Conservation (phyloP, 2,888 invertebrate genomes). For the Brachyptera putata region DNA sequence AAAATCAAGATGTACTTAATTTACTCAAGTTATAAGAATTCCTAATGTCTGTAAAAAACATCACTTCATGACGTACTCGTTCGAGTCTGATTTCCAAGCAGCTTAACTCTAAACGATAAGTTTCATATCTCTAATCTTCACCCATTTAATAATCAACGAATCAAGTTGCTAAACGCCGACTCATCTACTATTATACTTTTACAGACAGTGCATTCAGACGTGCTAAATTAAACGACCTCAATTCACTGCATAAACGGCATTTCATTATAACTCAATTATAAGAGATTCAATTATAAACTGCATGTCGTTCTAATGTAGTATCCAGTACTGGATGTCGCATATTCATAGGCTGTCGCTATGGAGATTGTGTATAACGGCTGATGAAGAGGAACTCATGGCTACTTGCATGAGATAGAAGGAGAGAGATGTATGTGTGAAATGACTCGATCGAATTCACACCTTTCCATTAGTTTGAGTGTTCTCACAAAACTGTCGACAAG, state of each 20-base stretch:
- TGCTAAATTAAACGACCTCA: conserved; percentile 6
- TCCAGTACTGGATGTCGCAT: too few relatives aligned
- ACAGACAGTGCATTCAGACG: neutral
- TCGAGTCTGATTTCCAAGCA: neutral
- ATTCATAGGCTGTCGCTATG: too few relatives aligned
- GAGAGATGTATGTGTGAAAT: too few relatives aligned
- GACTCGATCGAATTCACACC: too few relatives aligned
- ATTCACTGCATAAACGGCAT: neutral
- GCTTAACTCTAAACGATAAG: too few relatives aligned
- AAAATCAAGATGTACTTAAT: neutral
- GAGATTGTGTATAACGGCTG: too few relatives aligned
- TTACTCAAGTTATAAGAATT: neutral
- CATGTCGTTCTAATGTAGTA: neutral
- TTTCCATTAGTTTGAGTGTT: too few relatives aligned
- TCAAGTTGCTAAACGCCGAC: neutral
- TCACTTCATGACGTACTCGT: neutral
- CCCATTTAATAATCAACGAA: neutral
- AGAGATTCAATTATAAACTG: neutral
- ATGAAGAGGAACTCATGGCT: too few relatives aligned
- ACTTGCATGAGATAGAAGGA: too few relatives aligned
- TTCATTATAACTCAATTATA: neutral
- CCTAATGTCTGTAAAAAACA: neutral
- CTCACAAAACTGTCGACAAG: too few relatives aligned
- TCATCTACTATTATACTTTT: neutral
- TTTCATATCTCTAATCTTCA: conserved; percentile 1